Base-by-base conservation (phyloP, 2,797 vertebrate species). In the Malacoctenus gilli region DNA sequence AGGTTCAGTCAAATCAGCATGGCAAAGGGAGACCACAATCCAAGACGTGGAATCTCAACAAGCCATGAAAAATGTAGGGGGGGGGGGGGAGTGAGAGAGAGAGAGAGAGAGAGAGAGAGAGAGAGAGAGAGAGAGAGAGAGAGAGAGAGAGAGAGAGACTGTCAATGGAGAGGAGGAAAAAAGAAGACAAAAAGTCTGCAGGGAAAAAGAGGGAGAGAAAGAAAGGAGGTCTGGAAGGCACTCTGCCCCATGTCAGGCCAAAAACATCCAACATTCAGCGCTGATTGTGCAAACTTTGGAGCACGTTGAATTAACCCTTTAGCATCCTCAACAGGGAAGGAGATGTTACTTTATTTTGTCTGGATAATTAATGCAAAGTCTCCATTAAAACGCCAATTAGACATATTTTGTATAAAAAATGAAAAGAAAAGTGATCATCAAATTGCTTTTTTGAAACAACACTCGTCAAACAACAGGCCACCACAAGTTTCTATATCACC, bases 11-110 rank as follows among this genome's bases (percentile, higher is more conserved):
- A 75, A 82, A 79, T 79, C 43, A 39, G 54, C 62, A 73, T 56
- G 60, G 63, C 70, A 71, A 81, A 82, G 37, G 60, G 38, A 69
- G 84, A 80, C 72, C 75, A 75, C 76, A 78, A 71, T 63, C 31
- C 54, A 73, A 58, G 47, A 75, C 62, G 16, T 64, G 58, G 65
- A 82, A 85, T 70, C 60, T 68, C 64, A 76, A 77, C 47, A 77
- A 72, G 70, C 70, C 64, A 63, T 69, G 59, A 84, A 60, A 68
- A 75, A 79, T 71, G 72, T 63, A 15, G 54, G 76, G 63, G 77
- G 80, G 47, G 47, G n/a, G 14, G 14, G 15, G 59, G 41, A 68
- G 46, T 55, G 68, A 39, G 23, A 7, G n/a, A 39, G 66, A 72
- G 38, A 68, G 62, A 56, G 47, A 22, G 62, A 2, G 46, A 28